phyloP scores from a whole-genome alignment of 2,888 invertebrate species.

The Ochropleura plecta region DNA sequence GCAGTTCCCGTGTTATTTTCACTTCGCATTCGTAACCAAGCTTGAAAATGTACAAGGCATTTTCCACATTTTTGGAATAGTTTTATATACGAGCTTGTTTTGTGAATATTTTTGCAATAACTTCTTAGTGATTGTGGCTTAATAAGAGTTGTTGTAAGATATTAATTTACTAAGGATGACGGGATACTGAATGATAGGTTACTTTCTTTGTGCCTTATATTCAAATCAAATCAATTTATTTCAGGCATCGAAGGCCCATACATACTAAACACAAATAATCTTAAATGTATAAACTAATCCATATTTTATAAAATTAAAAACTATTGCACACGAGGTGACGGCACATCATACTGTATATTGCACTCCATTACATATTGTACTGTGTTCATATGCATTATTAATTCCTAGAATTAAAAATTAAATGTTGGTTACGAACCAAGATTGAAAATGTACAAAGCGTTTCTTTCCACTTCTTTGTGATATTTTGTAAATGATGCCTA shows the following conservation, averaged over 20 bases:
- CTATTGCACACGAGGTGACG: no score
- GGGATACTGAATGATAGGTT: constrained; percentile 5
- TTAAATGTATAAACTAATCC: no score
- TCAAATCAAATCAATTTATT: no score
- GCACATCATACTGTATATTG: no score
- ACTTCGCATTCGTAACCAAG: background rate
- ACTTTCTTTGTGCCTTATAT: background rate
- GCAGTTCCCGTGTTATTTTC: constrained; percentile 39
- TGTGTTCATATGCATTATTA: background rate
- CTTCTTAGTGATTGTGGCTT: background rate
- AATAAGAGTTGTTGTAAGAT: background rate
- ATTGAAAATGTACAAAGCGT: no score
- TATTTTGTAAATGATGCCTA: no score
- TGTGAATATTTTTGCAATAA: constrained; percentile 1
- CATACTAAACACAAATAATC: no score
- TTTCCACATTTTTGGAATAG: constrained; percentile 12
- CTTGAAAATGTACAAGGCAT: background rate
- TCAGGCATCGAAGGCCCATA: no score
- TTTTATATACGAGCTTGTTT: background rate
- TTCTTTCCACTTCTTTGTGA: no score
- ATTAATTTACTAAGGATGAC: constrained; percentile 22
- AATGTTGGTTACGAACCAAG: no score
- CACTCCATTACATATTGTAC: background rate
- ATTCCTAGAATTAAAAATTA: background rate
- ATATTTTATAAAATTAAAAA: no score